Evolutionary conservation across 1,140 invertebrate species (phyloP).

Genomic region (Drosophila lini): DNA sequence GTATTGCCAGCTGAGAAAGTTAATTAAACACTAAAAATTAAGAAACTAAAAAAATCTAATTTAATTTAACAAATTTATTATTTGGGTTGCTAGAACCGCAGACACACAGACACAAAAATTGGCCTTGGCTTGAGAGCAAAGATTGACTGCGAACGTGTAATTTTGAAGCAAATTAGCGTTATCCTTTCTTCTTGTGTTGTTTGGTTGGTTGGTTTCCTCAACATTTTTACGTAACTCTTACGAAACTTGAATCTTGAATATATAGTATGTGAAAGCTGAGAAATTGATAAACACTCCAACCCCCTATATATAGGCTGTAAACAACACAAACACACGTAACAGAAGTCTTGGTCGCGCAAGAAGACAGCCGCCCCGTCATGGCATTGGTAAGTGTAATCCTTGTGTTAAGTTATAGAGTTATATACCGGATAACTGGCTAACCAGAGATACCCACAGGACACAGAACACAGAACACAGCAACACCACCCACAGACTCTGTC

Average conservation of each 20-base stretch:
- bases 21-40: constrained; percentile 1
- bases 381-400: constrained; percentile 81
- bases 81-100: constrained; percentile 33
- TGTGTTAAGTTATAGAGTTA: constrained; percentile 29
- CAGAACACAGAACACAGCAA: constrained; percentile 24
- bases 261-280: constrained; percentile 37
- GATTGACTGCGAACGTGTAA: constrained; percentile 41
- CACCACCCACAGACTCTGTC: constrained; percentile 32
- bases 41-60: background rate
- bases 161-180: constrained; percentile 45
- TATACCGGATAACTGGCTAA: constrained; percentile 11
- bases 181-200: constrained; percentile 26
- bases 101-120: constrained; percentile 17
- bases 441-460: constrained; percentile 26
- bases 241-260: constrained; percentile 30
- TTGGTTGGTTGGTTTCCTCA: constrained; percentile 19
- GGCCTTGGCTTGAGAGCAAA: constrained; percentile 41
- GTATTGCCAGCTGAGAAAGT: constrained; percentile 18
- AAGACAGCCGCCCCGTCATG: constrained; percentile 85
- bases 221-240: constrained; percentile 35
- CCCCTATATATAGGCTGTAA: constrained; percentile 80
- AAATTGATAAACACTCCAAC: constrained; percentile 69
- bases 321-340: constrained; percentile 85
- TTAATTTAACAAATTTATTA: constrained; percentile 1
- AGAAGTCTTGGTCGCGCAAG: constrained; percentile 85